Base-by-base conservation (phyloP, 2,797 vertebrate species). In the Chelon labrosus region DNA sequence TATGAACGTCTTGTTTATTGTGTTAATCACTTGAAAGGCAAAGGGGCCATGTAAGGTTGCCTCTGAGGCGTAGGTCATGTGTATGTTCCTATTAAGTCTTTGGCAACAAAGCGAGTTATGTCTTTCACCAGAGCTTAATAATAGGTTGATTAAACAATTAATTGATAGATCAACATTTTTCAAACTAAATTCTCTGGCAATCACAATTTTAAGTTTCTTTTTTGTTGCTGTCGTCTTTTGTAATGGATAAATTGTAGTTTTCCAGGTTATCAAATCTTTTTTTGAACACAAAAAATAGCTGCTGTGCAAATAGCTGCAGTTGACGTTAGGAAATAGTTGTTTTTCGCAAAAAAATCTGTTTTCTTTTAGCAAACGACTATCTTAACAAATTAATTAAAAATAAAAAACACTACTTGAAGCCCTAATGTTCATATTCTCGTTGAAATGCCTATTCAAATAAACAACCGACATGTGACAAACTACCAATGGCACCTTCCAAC, bases 1-100 rank as follows among this genome's bases (percentile, higher is more conserved):
- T 22, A 64, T 50, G 42, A 58, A 70, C 42, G n/a, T 59, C 4
- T 6, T 27, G 14, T 68, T 50, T 59, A 25, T 42, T 6, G 35
- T 60, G 35, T 51, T 69, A 54, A 75, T 67, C 49, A 57, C 35
- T 65, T 69, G 6, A 54, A 70, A 72, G 37, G 57, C 3, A 66
- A 37, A 16, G 19, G 38, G 7, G 57, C 22, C 31, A 60, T 53
- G 46, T 31, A 17, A 47, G 44, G 55, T 12, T 52, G 22, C 7
- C 14, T 64, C 25, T 5, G 13, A 17, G 20, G 41, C 37, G 1
- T 3, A 41, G 10, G 31, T 35, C 7, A 35, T 35, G 31, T 35
- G 31, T 8, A 7, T 35, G 31, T 35, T 35, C 31, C 31, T 35
- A 8, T 35, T 35, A 35, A 35, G 7, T 35, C 31, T 51, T 20